Conservation (phyloP, 2,113 vertebrate species). For the Sinocyclocheilus anophthalmus region DNA sequence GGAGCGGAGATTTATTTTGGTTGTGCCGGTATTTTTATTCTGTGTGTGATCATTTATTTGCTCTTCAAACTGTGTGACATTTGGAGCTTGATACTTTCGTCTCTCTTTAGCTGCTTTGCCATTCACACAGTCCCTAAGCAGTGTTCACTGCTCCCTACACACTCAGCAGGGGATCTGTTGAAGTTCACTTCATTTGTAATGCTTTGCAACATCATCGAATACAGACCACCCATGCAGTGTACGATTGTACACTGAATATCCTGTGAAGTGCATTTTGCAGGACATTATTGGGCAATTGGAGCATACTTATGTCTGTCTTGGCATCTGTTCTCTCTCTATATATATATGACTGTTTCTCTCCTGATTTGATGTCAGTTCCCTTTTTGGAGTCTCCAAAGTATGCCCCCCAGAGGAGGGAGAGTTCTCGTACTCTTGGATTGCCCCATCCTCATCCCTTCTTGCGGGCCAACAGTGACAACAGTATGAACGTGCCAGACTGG, state of each 20-base stretch:
- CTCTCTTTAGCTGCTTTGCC: conserved; percentile 5
- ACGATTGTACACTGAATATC: neutral
- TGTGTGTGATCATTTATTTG: conserved; percentile 16
- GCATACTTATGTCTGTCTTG: neutral
- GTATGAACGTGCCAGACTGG: conserved; percentile 90
- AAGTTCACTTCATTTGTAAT: neutral
- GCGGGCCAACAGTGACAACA: conserved; percentile 90
- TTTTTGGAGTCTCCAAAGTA: conserved; percentile 92
- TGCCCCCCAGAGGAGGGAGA: conserved; percentile 83
- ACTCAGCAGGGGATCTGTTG: conserved; percentile 12
- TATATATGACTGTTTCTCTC: neutral
- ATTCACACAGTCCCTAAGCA: neutral
- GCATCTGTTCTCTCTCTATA: neutral
- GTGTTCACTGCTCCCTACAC: conserved; percentile 1
- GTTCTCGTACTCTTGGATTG: conserved; percentile 73
- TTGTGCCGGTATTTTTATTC: conserved; percentile 29
- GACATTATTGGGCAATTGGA: neutral
- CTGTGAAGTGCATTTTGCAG: neutral
- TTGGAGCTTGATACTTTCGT: neutral
- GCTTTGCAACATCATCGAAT: neutral
- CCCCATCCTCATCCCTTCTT: conserved; percentile 85
- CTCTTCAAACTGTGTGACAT: conserved; percentile 5
- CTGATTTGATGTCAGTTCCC: conserved; percentile 73
- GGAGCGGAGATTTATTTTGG: conserved; percentile 55
- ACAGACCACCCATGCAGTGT: neutral